Evolutionary conservation across 2,113 vertebrate genomes (phyloP), one percentile per base, ranked within the genome.

Genomic region (Gadus macrocephalus): DNA sequence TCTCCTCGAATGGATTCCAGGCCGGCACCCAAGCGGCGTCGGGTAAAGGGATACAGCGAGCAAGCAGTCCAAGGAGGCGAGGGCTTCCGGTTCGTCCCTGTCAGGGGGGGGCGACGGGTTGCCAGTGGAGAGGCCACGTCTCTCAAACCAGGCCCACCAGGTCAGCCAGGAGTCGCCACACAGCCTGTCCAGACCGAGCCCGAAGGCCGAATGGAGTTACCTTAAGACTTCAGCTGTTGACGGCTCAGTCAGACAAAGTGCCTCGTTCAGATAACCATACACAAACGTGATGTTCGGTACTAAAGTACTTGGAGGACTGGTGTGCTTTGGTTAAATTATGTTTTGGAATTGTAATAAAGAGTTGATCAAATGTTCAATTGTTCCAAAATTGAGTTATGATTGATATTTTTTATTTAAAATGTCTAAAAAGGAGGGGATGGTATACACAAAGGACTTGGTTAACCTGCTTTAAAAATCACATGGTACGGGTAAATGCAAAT

Each of bases 181-280:
- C 15, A 9, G 64, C 3, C 9, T 19, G 61, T 53, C 15, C 60
- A 76, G 6, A 19, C 11, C 11, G 42, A 9, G 20, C 22, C 53
- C 25, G 42, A 3, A 2, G 20, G 68, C 60, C 66, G 79, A 87
- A 25, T 15, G 78, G 0, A 66, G 85, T 20, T 80, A 89, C 59
- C 76, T 86, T 1, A 65, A 2, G 17, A 80, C 19, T 65, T 80
- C 81, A 17, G 78, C 85, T 0, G 64, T 42, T 6, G 85, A 80
- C 49, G 2, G 82, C 42, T 82, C 71, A 70, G 66, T 86, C 85
- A 0, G 16, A 75, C 11, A 67, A 69, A 5, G 38, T 28, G 55
- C 20, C 67, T 5, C 12, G 5, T 7, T 6, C n/a, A 6, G 64
- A 72, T 11, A 6, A 64, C 58, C 20, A 71, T 27, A 64, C 3